Conservation (phyloP, 23 tunicate species). For the Ciona savignyi region DNA sequence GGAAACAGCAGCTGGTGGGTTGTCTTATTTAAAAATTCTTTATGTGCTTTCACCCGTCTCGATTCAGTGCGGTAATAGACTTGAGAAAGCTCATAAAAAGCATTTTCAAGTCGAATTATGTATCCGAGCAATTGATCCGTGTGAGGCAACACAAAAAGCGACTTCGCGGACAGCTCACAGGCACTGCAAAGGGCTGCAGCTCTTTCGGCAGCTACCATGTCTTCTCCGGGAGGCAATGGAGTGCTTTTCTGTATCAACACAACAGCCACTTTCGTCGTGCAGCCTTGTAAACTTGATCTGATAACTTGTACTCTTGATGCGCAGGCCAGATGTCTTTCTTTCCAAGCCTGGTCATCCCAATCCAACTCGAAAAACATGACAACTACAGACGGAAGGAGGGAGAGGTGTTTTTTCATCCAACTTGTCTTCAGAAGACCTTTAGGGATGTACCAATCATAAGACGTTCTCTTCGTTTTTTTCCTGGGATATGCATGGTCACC, state of each 20-base stretch:
- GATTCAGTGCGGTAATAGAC: constrained; percentile 73
- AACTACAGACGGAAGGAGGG: constrained; percentile 65
- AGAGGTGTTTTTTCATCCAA: constrained; percentile 79
- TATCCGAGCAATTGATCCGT: constrained; percentile 83
- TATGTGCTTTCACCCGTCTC: constrained; percentile 61
- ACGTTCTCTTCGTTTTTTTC: too few relatives aligned
- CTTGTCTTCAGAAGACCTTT: constrained; percentile 75
- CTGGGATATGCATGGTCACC: constrained; percentile 85
- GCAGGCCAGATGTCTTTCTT: too few relatives aligned
- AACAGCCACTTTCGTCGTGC: constrained; percentile 81
- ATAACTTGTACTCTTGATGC: constrained; percentile 86
- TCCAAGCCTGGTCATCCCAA: too few relatives aligned
- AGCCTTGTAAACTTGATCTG: constrained; percentile 63
- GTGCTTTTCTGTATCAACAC: constrained; percentile 74
- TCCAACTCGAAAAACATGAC: constrained; percentile 84
- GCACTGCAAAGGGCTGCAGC: too few relatives aligned
- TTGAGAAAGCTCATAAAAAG: constrained; percentile 80
- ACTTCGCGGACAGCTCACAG: constrained; percentile 82
- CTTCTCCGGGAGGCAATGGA: constrained; percentile 91
- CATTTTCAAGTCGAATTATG: too few relatives aligned
- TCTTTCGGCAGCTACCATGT: constrained; percentile 80
- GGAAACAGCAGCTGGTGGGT: constrained; percentile 88
- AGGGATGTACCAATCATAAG: constrained; percentile 95
- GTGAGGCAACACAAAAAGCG: constrained; percentile 74
- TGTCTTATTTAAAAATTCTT: constrained; percentile 83